Evolutionary conservation across 1,140 invertebrate species (phyloP).

Genomic region (Diorhabda elongata): DNA sequence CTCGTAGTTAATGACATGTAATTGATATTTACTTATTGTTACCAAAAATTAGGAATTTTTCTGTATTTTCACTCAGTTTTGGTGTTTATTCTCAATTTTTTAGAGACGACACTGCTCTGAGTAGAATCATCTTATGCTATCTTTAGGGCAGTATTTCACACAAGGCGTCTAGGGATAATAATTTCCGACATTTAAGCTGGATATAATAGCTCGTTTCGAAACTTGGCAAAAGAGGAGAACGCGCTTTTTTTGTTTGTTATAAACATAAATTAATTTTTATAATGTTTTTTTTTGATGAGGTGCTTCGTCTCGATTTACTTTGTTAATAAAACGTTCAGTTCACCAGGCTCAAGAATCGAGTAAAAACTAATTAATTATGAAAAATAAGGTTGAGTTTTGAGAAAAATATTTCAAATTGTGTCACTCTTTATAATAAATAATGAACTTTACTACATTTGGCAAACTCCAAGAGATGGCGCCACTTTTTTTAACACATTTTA

Average conservation of each 20-base stretch:
- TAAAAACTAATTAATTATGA: too few relatives aligned
- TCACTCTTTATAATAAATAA: too few relatives aligned
- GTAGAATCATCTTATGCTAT: slow-evolving; percentile 17
- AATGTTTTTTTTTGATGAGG: neutral
- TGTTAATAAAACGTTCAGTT: neutral
- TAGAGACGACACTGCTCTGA: neutral
- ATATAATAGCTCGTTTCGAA: slow-evolving; percentile 21
- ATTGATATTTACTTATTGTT: too few relatives aligned
- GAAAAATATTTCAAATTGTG: too few relatives aligned
- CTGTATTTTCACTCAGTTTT: too few relatives aligned
- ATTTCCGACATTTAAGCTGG: slow-evolving; percentile 17
- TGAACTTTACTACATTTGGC: too few relatives aligned
- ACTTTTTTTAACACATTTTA: too few relatives aligned
- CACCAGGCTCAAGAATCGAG: neutral
- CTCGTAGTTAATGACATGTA: too few relatives aligned
- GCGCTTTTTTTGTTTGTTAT: slow-evolving; percentile 23
- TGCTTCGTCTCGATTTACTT: neutral
- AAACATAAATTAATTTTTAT: slow-evolving; percentile 28
- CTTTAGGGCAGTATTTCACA: slow-evolving; percentile 21
- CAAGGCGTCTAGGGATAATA: slow-evolving; percentile 21
- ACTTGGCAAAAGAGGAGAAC: slow-evolving; percentile 19
- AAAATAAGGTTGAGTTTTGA: too few relatives aligned
- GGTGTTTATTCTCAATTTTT: too few relatives aligned
- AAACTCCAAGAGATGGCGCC: too few relatives aligned
- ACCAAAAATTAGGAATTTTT: too few relatives aligned